Percentiles rank a stretch among this genome's conserved stretches.
These are phyloP conservation scores for Macrobrachium nipponense DNA, from an alignment of 1,140 invertebrate genomes.

Conservation along the genomic window DNA sequence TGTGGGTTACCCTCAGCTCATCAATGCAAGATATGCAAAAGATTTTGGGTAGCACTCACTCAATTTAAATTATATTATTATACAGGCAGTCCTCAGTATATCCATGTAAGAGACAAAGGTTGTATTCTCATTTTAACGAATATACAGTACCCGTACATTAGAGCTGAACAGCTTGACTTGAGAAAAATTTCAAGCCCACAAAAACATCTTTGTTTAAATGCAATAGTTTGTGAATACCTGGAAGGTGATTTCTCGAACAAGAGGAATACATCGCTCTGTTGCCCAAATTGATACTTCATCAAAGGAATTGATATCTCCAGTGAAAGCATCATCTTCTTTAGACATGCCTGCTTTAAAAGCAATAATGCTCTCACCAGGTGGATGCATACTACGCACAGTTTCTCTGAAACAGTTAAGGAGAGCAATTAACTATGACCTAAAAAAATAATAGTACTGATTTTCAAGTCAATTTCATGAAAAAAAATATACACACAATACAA, in stretches of 20 bases:
- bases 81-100: too few species aligned
- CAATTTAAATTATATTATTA: too few species aligned
- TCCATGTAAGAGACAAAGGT: too few species aligned
- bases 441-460: not conserved
- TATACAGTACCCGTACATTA: too few species aligned
- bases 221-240: conserved; percentile 13
- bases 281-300: conserved; percentile 82
- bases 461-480: too few species aligned
- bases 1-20: too few species aligned
- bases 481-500: too few species aligned
- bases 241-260: conserved; percentile 71
- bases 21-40: too few species aligned
- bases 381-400: conserved; percentile 58
- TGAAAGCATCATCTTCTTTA: conserved; percentile 61
- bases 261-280: conserved; percentile 80
- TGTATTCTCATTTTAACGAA: not conserved
- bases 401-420: conserved; percentile 29
- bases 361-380: conserved; percentile 57
- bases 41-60: too few species aligned
- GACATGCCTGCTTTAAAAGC: conserved; percentile 59
- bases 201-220: too few species aligned
- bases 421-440: not conserved
- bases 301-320: conserved; percentile 53
- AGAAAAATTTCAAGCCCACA: too few species aligned
- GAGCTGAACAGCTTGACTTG: too few species aligned